A percentile compares a stretch with the other conserved stretches of the same genome.
phyloP scores from a whole-genome alignment of 53 echinoderm and acorn worm species.

The Patiria pectinifera region DNA sequence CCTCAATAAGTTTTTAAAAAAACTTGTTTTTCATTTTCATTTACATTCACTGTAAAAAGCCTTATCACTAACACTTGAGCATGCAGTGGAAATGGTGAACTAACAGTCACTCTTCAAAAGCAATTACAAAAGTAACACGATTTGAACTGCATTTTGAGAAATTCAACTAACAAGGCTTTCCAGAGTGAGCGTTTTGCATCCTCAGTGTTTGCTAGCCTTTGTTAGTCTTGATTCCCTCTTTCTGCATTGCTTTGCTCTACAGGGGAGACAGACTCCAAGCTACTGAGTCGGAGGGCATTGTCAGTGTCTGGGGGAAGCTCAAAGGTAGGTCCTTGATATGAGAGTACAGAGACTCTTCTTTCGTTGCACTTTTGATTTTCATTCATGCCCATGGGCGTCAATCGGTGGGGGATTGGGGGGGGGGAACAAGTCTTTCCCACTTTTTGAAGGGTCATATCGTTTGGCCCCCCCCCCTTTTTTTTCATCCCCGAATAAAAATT shows the following conservation, averaged over 20 bases:
- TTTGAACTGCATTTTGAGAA: neutral
- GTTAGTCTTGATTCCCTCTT: neutral
- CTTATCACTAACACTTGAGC: neutral
- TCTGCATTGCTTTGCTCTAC: neutral
- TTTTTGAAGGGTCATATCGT: too few relatives aligned
- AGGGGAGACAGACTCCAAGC: slow-evolving; percentile 60
- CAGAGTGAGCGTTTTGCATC: neutral
- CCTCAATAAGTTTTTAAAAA: neutral
- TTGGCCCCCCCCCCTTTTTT: too few relatives aligned
- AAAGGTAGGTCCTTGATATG: slow-evolving; percentile 42
- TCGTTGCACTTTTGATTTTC: too few relatives aligned
- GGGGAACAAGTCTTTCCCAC: too few relatives aligned
- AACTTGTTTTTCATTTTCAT: neutral
- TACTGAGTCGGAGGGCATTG: slow-evolving; percentile 53
- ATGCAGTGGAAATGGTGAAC: too few relatives aligned
- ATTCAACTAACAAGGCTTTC: neutral
- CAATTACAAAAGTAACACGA: neutral
- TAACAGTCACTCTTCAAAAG: too few relatives aligned
- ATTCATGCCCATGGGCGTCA: too few relatives aligned
- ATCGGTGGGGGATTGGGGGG: too few relatives aligned
- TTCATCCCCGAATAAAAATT: too few relatives aligned
- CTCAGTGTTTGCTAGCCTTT: neutral
- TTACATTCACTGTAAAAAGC: neutral
- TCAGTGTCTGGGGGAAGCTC: slow-evolving; percentile 43
- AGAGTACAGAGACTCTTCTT: too few relatives aligned